Evolutionary conservation across 2,113 vertebrate genomes (phyloP).

Genomic region (Peromyscus maniculatus): DNA sequence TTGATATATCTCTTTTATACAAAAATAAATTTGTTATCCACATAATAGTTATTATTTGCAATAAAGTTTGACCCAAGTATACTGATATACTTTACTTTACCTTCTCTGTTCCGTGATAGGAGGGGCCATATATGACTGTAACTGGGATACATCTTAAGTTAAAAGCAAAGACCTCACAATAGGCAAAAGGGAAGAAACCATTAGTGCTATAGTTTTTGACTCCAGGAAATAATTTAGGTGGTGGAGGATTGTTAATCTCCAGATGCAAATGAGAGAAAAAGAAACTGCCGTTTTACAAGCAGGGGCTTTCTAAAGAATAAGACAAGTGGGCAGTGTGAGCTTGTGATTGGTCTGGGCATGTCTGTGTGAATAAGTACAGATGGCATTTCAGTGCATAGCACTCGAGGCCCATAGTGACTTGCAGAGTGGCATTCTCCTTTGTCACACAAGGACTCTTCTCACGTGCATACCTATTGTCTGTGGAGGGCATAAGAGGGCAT

Average conservation of each 20-base stretch:
- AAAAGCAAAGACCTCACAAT: neutral
- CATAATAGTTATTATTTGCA: slow-evolving; percentile 6
- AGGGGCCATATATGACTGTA: neutral
- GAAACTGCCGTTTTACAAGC: neutral
- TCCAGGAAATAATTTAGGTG: neutral
- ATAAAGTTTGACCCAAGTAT: neutral
- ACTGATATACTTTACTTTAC: neutral
- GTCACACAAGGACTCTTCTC: neutral
- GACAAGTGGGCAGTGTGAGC: neutral
- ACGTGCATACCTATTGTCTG: neutral
- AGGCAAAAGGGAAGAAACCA: neutral
- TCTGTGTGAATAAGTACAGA: neutral
- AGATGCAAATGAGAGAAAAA: slow-evolving; percentile 2
- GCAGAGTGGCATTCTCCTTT: neutral
- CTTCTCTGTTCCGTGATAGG: neutral
- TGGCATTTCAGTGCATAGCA: neutral
- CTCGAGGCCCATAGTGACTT: neutral
- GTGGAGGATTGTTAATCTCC: neutral
- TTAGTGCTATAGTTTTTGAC: neutral
- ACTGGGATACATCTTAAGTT: neutral
- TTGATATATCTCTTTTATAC: neutral
- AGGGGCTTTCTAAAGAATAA: neutral
- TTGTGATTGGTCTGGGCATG: neutral
- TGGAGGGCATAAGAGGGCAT: neutral
- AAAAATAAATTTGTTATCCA: slow-evolving; percentile 6